Conservation (phyloP, 1,140 invertebrate species). For the Pristionchus pacificus region DNA sequence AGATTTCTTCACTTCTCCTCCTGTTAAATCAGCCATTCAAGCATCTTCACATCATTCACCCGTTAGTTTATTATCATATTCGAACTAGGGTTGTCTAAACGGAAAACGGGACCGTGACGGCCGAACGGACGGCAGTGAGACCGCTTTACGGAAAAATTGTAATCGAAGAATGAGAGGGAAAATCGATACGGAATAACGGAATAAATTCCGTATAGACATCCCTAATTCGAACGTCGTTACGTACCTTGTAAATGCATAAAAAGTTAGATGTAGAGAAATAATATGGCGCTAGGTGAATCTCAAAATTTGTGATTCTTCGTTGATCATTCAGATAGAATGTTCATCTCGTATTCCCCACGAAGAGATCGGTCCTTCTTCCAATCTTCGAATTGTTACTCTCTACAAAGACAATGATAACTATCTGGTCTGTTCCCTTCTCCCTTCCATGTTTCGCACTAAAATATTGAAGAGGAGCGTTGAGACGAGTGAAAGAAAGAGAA, state of each 20-base stretch:
- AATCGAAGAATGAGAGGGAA: too few relatives aligned
- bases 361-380: conserved; percentile 37
- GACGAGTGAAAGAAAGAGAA: not conserved
- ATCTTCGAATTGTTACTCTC: conserved; percentile 78
- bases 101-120: conserved; percentile 4
- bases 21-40: conserved; percentile 33
- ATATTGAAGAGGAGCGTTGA: not conserved
- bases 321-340: too few relatives aligned
- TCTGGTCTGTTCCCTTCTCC: conserved; percentile 44
- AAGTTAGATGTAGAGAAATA: not conserved
- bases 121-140: conserved; percentile 4
- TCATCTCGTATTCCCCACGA: too few relatives aligned
- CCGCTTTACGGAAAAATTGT: not conserved
- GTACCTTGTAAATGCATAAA: conserved; percentile 4
- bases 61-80: conserved; percentile 17
- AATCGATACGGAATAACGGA: too few relatives aligned
- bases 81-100: too few relatives aligned
- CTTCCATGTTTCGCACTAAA: not conserved
- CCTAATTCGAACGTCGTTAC: too few relatives aligned
- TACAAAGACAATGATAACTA: conserved; percentile 76
- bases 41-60: conserved; percentile 28
- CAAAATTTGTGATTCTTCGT: not conserved
- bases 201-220: too few relatives aligned
- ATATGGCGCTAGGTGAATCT: not conserved
- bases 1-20: conserved; percentile 31